Evolutionary conservation across 2,888 invertebrate genomes (phyloP).

Genomic region (Chymomyza fuscimana): DNA sequence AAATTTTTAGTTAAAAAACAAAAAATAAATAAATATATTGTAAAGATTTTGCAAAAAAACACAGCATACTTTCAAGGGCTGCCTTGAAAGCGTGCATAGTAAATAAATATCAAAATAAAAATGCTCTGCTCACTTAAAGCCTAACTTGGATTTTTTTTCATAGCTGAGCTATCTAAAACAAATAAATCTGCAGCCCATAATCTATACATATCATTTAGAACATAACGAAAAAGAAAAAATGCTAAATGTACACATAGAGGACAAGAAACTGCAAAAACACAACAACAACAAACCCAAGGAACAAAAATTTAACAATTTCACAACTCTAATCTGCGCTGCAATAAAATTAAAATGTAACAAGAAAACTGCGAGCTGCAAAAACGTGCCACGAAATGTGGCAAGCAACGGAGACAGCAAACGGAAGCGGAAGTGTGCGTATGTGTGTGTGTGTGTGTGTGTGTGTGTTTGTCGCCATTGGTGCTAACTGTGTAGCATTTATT

Average conservation of each 20-base stretch:
- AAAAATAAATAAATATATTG: too few relatives aligned
- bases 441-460: constrained; percentile 11
- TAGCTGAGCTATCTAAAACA: not conserved
- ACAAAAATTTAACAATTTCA: constrained; percentile 69
- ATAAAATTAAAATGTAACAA: constrained; percentile 70
- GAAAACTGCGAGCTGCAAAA: constrained; percentile 43
- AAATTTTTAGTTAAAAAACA: too few relatives aligned
- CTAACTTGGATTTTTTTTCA: too few relatives aligned
- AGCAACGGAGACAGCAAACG: not conserved
- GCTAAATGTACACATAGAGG: constrained; percentile 45
- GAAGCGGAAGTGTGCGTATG: constrained; percentile 16
- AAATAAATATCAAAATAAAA: too few relatives aligned
- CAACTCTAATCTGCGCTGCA: constrained; percentile 70
- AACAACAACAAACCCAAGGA: constrained; percentile 40
- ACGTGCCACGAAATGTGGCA: not conserved
- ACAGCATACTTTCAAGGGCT: too few relatives aligned
- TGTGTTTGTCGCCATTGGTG: constrained; percentile 48
- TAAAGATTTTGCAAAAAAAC: too few relatives aligned
- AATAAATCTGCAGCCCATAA: too few relatives aligned
- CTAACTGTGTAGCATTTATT: constrained; percentile 66
- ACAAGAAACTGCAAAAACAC: constrained; percentile 35
- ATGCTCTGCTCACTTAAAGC: too few relatives aligned
- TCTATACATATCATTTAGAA: not conserved
- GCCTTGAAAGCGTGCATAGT: too few relatives aligned
- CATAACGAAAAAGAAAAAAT: constrained; percentile 11